Base-by-base conservation (phyloP, 2,888 invertebrate genomes). In the Nephrotoma guestfalica region DNA sequence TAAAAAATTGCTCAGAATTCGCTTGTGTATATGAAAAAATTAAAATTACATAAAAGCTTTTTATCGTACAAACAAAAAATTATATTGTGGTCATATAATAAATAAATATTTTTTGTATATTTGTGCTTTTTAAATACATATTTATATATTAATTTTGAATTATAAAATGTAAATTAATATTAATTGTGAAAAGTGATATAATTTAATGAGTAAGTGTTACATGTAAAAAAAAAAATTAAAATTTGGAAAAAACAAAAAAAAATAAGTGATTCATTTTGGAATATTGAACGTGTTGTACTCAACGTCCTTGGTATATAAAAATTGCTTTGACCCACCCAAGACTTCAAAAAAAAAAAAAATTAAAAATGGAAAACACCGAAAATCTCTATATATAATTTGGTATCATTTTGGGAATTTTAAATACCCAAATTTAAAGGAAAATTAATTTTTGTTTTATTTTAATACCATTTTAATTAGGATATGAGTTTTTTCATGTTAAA, bases 291-390 rank as follows among this genome's bases (percentile, higher is more conserved):
- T 85, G 85, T 71, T 30, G 30, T 43, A 85, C 85, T 41, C 30
- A 85, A 85, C 43, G 85, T 85, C 85, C 85, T 85, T 85, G 85
- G 41, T 43, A 43, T 45, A 85, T 18, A 85, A 42, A 42, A 85
- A 15, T 85, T 85, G 85, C 85, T 85, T 43, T 85, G 85, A 85
- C 85, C 85, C 85, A 85, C 85, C 85, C 85, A 85, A 85, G 43
- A 71, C 71, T 71, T 71, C 71, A 71, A 1, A 9, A 83, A 83
- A 85, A 85, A n/a, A 85, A 43, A 30, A 30, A 30, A 30, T 30
- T 30, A 30, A 30, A 85, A 85, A 43, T 45, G 15, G 18, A 7
- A 85, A 43, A 41, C 42, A 41, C 41, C 41, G 9, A 41, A 84
- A 41, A 84, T 15, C 41, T 41, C 5, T 41, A 41, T 41, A 41